phyloP scores from a whole-genome alignment of 1,140 invertebrate species.

The Cydia pomonella region DNA sequence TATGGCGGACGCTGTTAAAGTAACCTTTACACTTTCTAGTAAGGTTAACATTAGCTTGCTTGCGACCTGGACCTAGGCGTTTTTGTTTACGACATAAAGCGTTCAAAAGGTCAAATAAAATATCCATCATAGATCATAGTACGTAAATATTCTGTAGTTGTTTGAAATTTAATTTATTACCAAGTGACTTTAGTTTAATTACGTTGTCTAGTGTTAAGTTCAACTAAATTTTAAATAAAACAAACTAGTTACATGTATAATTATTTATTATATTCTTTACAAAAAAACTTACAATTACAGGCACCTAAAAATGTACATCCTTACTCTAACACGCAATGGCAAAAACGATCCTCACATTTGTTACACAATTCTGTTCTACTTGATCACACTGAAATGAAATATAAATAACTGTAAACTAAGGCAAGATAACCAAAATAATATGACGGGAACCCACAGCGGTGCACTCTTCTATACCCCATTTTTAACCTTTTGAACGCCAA shows the following conservation, averaged over 20 bases:
- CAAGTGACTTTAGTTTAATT: conserved; percentile 2
- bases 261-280: conserved; percentile 70
- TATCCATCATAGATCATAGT: too few relatives aligned
- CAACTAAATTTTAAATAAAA: not conserved
- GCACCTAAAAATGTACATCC: conserved; percentile 76
- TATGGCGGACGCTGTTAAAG: too few relatives aligned
- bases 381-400: conserved; percentile 60
- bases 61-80: too few relatives aligned
- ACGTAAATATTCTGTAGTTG: too few relatives aligned
- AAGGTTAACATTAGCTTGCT: too few relatives aligned
- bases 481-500: too few relatives aligned
- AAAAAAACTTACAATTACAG: conserved; percentile 68
- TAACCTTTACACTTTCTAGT: too few relatives aligned
- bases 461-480: not conserved
- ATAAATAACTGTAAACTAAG: conserved; percentile 69
- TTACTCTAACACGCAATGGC: conserved; percentile 77
- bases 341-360: conserved; percentile 61
- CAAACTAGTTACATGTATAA: conserved; percentile 40
- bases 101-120: too few relatives aligned
- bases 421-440: conserved; percentile 48
- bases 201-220: not conserved
- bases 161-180: conserved; percentile 24
- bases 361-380: conserved; percentile 44
- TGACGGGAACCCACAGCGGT: not conserved
- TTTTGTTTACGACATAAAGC: too few relatives aligned